phyloP scores from a whole-genome alignment of 2,113 vertebrate genomes.

The Eulacestoma nigropectus region DNA sequence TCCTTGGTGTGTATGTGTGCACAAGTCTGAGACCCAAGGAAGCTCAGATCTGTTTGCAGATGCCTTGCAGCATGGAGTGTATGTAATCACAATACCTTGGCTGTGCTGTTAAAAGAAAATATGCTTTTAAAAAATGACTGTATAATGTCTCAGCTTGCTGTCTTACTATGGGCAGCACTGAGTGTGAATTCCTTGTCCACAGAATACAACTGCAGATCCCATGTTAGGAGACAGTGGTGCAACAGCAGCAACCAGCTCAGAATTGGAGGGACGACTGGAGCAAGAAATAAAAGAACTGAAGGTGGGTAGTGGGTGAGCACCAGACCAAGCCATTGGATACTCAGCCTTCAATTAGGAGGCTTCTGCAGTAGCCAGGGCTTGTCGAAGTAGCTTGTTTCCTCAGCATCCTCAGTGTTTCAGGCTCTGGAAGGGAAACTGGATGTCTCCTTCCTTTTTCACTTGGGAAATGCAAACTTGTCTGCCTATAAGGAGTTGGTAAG shows the following conservation, averaged over 20 bases:
- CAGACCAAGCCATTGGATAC: not conserved
- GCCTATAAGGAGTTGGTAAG: not conserved
- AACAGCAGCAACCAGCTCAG: conserved; percentile 40
- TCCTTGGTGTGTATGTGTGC: not conserved
- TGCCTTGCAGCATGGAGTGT: not conserved
- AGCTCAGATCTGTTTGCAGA: not conserved
- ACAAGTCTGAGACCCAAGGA: fast-evolving
- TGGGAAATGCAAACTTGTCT: not conserved
- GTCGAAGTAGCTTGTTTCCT: not conserved
- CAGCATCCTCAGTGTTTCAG: not conserved
- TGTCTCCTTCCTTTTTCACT: not conserved
- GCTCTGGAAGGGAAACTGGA: not conserved
- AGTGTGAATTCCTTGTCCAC: not conserved
- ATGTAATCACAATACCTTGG: too few species aligned
- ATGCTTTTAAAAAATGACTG: fast-evolving
- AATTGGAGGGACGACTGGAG: conserved; percentile 76
- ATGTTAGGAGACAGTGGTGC: conserved; percentile 1
- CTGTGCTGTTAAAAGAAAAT: not conserved
- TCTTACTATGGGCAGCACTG: not conserved
- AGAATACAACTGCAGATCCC: conserved; percentile 60
- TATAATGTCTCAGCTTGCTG: not conserved
- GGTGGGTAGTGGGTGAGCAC: conserved; percentile 66
- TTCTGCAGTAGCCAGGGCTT: fast-evolving
- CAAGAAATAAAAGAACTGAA: conserved; percentile 81
- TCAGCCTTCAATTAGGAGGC: not conserved